phyloP scores from a whole-genome alignment of 2,797 vertebrate genomes.

The Fratercula arctica region DNA sequence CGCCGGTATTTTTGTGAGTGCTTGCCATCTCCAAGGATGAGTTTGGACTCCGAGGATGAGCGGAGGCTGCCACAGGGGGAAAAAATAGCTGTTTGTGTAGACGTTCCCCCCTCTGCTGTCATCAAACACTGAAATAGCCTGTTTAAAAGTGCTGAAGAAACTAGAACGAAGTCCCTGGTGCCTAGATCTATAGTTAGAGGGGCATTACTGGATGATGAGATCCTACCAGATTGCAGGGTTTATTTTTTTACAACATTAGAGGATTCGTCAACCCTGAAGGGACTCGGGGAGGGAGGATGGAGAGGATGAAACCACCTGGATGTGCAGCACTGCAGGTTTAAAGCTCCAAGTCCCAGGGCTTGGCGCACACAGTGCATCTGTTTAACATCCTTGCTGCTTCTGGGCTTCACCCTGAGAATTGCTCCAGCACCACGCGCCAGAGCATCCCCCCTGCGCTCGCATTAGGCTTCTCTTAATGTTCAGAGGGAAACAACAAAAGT shows the following conservation, averaged over 20 bases:
- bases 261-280: background rate
- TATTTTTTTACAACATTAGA: background rate
- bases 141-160: background rate
- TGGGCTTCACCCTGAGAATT: background rate
- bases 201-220: background rate
- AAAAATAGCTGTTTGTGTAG: background rate
- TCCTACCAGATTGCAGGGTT: background rate
- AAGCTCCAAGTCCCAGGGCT: background rate
- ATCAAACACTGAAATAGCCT: background rate
- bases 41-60: background rate
- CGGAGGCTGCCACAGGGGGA: background rate
- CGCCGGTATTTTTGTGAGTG: background rate
- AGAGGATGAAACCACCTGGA: slow-evolving; percentile 24
- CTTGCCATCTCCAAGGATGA: background rate
- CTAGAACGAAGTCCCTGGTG: background rate
- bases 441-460: background rate
- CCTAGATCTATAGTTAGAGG: background rate
- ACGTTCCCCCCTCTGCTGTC: background rate
- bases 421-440: background rate
- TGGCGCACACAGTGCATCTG: background rate
- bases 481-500: slow-evolving; percentile 42
- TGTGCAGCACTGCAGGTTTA: background rate
- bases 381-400: background rate
- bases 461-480: background rate
- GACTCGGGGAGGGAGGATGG: background rate